Evolutionary conservation across 2,797 vertebrate species (phyloP).

Genomic region (Dromococcyx pavoninus): DNA sequence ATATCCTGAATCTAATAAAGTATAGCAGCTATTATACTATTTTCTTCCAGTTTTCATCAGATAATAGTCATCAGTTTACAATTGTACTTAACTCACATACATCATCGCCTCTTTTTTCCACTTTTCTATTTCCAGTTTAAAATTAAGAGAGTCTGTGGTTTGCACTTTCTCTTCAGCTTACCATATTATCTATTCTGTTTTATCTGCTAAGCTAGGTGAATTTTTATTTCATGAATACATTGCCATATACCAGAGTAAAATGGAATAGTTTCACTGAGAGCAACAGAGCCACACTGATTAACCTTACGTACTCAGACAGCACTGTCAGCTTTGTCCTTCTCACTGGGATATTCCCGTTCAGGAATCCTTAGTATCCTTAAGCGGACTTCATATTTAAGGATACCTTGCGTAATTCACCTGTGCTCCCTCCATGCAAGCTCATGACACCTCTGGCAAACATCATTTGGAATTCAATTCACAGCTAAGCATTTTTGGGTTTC

Average conservation of each 20-base stretch:
- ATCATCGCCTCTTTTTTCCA: not conserved
- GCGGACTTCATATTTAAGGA: not conserved
- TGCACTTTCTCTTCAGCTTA: not conserved
- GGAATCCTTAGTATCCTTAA: not conserved
- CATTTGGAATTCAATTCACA: not conserved
- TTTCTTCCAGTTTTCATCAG: not conserved
- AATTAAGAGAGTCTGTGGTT: not conserved
- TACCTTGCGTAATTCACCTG: not conserved
- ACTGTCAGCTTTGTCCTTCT: constrained; percentile 7
- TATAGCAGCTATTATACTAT: not conserved
- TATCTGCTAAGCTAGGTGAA: constrained; percentile 29
- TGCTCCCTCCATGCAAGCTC: not conserved
- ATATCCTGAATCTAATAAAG: not conserved
- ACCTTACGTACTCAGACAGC: not conserved
- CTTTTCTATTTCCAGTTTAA: not conserved
- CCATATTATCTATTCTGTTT: constrained; percentile 40
- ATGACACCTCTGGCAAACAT: not conserved
- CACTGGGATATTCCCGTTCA: not conserved
- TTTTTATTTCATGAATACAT: constrained; percentile 20
- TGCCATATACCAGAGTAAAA: not conserved
- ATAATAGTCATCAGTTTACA: not conserved
- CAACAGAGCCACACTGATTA: not conserved
- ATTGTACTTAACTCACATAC: not conserved
- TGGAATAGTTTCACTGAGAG: not conserved
- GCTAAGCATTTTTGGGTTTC: not conserved